Conservation (phyloP, 2,113 vertebrate genomes). For the Natator depressus region DNA sequence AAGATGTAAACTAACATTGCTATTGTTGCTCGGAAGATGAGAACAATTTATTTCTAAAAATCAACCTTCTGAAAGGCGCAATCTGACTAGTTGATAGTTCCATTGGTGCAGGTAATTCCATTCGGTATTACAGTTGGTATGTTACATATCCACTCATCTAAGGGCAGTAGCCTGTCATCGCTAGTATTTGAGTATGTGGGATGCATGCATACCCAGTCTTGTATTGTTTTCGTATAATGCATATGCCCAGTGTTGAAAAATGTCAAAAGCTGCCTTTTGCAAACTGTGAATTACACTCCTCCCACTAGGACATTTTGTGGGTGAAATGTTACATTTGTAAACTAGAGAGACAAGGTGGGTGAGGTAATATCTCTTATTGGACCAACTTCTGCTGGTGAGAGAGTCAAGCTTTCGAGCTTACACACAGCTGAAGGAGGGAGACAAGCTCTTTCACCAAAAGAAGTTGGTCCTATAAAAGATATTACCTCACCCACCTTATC, state of each 20-base stretch:
- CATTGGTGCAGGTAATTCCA: conserved; percentile 57
- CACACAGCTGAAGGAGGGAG: too few species aligned
- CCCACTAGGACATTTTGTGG: conserved; percentile 47
- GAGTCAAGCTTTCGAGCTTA: too few species aligned
- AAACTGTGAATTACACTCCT: background rate
- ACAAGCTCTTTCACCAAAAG: too few species aligned
- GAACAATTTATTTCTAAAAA: background rate
- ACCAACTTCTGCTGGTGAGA: too few species aligned
- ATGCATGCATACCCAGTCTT: conserved; percentile 54
- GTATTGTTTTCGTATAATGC: conserved; percentile 54
- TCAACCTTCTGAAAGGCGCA: background rate
- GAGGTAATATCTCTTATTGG: too few species aligned
- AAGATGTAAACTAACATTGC: background rate
- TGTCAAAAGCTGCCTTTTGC: background rate
- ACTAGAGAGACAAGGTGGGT: background rate
- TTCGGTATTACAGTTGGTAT: conserved; percentile 31
- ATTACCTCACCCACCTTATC: too few species aligned
- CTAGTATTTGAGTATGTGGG: conserved; percentile 45
- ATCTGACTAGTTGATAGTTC: background rate
- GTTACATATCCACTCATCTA: conserved; percentile 61
- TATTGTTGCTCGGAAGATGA: background rate
- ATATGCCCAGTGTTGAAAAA: background rate
- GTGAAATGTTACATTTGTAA: conserved; percentile 63
- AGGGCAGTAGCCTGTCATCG: conserved; percentile 53
- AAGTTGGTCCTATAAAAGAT: too few species aligned